These are phyloP conservation scores for Actenoides hombroni DNA, from an alignment of 2,113 vertebrate species.

Conservation along the genomic window DNA sequence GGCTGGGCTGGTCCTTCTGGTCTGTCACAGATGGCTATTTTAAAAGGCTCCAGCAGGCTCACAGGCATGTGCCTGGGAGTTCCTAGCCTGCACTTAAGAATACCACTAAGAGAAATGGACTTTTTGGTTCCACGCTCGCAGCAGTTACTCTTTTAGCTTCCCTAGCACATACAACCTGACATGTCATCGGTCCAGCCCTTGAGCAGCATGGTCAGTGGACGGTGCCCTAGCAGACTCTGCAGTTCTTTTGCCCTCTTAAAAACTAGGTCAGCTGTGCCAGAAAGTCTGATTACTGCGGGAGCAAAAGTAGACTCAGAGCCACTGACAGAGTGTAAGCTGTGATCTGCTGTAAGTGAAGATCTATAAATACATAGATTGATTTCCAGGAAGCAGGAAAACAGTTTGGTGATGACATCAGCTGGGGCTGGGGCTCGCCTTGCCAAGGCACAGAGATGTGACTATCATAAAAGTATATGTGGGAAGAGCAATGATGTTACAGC, in stretches of 20 bases:
- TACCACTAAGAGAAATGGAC: background rate
- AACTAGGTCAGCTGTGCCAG: background rate
- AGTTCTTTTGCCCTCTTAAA: background rate
- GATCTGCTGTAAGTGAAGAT: background rate
- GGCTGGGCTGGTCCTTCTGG: background rate
- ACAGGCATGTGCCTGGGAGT: background rate
- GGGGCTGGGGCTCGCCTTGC: background rate
- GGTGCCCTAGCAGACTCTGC: background rate
- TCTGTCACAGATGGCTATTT: background rate
- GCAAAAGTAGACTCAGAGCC: background rate
- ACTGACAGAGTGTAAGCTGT: background rate
- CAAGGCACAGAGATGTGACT: background rate
- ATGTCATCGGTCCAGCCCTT: background rate
- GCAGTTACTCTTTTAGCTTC: background rate
- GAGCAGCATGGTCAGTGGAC: background rate
- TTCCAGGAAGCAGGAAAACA: background rate
- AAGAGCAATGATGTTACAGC: background rate
- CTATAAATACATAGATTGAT: background rate
- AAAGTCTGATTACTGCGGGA: background rate
- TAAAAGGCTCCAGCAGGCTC: background rate
- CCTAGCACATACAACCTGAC: background rate
- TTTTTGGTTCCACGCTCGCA: background rate
- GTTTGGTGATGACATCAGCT: background rate
- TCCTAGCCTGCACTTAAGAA: background rate
- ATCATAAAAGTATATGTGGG: background rate